Evolutionary conservation across 2,113 vertebrate species (phyloP).

Genomic region (Heterotis niloticus): DNA sequence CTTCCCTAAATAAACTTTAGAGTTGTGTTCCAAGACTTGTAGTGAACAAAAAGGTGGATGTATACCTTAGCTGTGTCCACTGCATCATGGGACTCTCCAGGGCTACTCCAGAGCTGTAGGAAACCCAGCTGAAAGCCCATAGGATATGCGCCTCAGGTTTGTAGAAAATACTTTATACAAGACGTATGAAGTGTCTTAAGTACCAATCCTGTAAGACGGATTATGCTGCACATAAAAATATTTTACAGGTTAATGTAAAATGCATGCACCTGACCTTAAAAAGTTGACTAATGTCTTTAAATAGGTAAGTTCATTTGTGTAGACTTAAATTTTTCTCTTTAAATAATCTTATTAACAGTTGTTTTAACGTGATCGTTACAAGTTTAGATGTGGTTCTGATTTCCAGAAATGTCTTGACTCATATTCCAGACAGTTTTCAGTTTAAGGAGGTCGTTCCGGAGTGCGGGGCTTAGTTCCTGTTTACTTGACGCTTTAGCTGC

Average conservation of each 20-base stretch:
- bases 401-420: conserved; percentile 46
- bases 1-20: conserved; percentile 46
- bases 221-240: conserved; percentile 34
- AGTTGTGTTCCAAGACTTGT: conserved; percentile 53
- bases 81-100: conserved; percentile 53
- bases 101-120: conserved; percentile 52
- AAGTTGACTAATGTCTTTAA: conserved; percentile 25
- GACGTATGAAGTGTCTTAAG: conserved; percentile 39
- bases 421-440: conserved; percentile 51
- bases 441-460: conserved; percentile 50
- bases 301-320: conserved; percentile 24
- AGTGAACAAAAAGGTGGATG: conserved; percentile 50
- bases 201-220: conserved; percentile 40
- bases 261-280: conserved; percentile 45
- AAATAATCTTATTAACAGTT: conserved; percentile 8
- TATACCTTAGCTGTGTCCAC: conserved; percentile 53
- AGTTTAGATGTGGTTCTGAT: conserved; percentile 38
- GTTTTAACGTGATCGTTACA: neutral
- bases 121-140: conserved; percentile 53
- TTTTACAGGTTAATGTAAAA: conserved; percentile 39
- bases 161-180: conserved; percentile 53
- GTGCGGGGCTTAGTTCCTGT: conserved; percentile 52
- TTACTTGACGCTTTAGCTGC: conserved; percentile 53
- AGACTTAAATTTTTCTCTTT: conserved; percentile 21
- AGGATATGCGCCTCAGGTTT: conserved; percentile 54